Evolutionary conservation across 30 jellyfish, hydroid and myxozoan species (phyloP), one percentile per base, ranked within the genome.

Genomic region (Pelagia noctiluca): DNA sequence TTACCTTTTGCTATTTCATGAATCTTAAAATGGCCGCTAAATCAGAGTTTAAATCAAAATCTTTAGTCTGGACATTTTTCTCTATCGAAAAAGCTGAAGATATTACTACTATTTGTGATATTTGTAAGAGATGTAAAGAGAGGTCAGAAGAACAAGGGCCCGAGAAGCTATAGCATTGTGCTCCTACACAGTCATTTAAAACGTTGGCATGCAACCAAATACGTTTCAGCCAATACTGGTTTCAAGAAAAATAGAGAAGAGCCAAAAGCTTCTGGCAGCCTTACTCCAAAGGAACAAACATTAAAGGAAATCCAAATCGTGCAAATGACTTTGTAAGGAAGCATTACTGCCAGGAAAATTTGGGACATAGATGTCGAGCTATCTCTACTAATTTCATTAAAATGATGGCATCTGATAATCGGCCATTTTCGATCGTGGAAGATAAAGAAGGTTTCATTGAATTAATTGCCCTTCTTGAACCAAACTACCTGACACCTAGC

Each of bases 111-210:
- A 62, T 8, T 19, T 84, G 93, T 33, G 71, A 68, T 22, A 82
- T 82, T 36, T 82, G 88, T 36, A 1, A 26, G 80, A 42, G 73
- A 50, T 1, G 74, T 73, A 7, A 72, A 84, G 29, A 63, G 95
- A n/a, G n/a, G n/a, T n/a, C n/a, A n/a, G n/a, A n/a, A n/a, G n/a
- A n/a, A n/a, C n/a, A n/a, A n/a, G n/a, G 42, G 95, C 75, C 28
- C 81, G 66, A 84, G 61, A 64, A 57, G 85, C 61, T 72, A 71
- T 76, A 72, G 88, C 69, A 72, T 89, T 5, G 85, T 84, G 37
- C 89, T 89, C 35, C 90, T 84, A 26, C 83, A 60, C 47, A 72
- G 74, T 26, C 95, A 72, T 72, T 71, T 84, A 49, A 84, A 71
- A 35, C 77, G 84, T 24, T 81, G 83, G 66, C 62, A 81, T 65